These are phyloP conservation scores for Pachycephus smyrnensis DNA, from an alignment of 2,888 invertebrate species.

Conservation along the genomic window DNA sequence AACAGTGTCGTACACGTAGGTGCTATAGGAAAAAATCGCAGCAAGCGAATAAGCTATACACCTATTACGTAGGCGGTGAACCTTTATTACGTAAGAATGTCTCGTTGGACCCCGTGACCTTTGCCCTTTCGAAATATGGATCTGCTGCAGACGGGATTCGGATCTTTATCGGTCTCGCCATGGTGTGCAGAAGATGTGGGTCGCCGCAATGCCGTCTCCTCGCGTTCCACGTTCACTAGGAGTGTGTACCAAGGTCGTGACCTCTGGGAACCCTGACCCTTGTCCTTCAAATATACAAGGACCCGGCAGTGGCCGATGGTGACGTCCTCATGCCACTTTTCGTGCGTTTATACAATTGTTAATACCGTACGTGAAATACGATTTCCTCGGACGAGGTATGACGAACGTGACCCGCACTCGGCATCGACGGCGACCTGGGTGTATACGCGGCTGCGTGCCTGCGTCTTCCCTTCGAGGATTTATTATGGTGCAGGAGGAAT, in stretches of 20 bases:
- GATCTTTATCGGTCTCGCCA: conserved; percentile 1
- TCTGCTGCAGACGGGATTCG: background rate
- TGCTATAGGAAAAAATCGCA: background rate
- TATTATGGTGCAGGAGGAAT: background rate
- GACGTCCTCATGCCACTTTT: too few species aligned
- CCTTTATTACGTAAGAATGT: background rate
- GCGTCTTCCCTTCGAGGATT: background rate
- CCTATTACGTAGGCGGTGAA: background rate
- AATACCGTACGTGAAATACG: too few species aligned
- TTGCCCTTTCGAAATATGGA: background rate
- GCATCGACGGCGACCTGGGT: background rate
- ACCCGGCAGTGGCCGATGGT: too few species aligned
- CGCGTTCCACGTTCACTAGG: conserved; percentile 15
- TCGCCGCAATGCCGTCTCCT: conserved; percentile 31
- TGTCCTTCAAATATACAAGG: background rate
- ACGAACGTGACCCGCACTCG: too few species aligned
- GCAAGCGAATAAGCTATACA: background rate
- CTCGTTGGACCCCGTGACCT: background rate
- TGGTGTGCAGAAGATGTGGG: conserved; percentile 25
- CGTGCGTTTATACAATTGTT: too few species aligned
- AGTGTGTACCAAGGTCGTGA: conserved; percentile 15
- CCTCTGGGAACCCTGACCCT: conserved; percentile 19
- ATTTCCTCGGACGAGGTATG: too few species aligned
- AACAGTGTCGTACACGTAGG: background rate
- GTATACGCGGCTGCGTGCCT: background rate